Percentiles rank a stretch among this genome's conserved stretches.
These are phyloP conservation scores for Pterostichus niger DNA, from an alignment of 2,888 invertebrate species.

Conservation along the genomic window DNA sequence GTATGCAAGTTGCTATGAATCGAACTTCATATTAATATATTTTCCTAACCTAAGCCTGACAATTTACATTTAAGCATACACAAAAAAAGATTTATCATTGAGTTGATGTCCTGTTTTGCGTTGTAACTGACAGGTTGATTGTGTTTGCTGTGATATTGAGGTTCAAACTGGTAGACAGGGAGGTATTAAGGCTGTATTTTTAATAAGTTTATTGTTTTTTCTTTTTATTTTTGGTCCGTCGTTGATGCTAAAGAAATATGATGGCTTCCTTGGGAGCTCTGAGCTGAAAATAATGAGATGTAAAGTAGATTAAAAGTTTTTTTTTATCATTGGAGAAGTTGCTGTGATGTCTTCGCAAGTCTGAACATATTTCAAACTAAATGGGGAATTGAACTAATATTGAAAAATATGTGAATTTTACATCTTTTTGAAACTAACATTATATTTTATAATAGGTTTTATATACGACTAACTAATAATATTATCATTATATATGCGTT, in stretches of 20 bases:
- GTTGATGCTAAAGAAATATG: not conserved
- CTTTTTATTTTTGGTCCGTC: not conserved
- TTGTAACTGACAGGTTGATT: constrained; percentile 29
- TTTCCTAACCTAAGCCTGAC: not conserved
- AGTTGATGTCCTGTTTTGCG: not conserved
- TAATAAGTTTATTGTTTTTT: not conserved
- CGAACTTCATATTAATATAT: too few relatives aligned
- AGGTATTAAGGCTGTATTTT: not conserved
- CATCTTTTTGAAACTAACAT: too few relatives aligned
- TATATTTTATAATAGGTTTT: too few relatives aligned
- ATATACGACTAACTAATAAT: too few relatives aligned
- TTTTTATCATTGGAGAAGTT: not conserved
- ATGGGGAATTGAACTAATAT: too few relatives aligned
- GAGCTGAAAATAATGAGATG: not conserved
- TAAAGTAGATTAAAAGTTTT: not conserved
- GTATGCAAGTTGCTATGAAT: too few relatives aligned
- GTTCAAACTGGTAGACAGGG: not conserved
- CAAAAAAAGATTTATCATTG: constrained; percentile 17
- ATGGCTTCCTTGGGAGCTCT: not conserved
- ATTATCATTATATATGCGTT: too few relatives aligned
- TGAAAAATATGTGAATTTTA: too few relatives aligned
- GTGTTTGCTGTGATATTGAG: constrained; percentile 8
- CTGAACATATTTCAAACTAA: too few relatives aligned
- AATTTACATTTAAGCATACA: not conserved
- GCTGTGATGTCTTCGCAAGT: too few relatives aligned